Evolutionary conservation across 2,113 vertebrate genomes (phyloP), one percentile per base, ranked within the genome.

Genomic region (Peromyscus californicus): DNA sequence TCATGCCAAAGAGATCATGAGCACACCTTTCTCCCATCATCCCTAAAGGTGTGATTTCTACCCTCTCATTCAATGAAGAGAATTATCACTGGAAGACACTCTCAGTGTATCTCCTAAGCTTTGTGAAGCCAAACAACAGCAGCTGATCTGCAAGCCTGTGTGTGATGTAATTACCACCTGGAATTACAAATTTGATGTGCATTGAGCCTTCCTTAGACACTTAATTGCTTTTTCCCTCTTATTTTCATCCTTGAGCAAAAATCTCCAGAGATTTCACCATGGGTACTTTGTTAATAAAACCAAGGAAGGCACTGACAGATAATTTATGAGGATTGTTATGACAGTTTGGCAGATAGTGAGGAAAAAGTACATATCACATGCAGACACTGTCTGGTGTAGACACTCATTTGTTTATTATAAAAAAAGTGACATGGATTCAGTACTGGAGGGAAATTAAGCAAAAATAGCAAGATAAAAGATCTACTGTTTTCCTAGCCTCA

Each of bases 31-130:
- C 31, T 48, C 9, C 29, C 24, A 94, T 85, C 54, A 48, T 17
- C 92, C 42, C 24, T 72, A 72, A 79, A 72, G 15, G 26, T 96
- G 21, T 69, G 13, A 95, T 86, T 89, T 94, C 17, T 88, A 80
- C 26, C 5, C 42, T 90, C 8, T 82, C 39, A 3, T 45, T 59
- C 8, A 85, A 80, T 45, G 33, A 51, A 86, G 26, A 78, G 17
- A 91, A 82, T 16, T 4, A 72, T 70, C 54, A 42, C 61, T 75
- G 74, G 5, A 29, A 85, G 51, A 57, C 5, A 54, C 11, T 65
- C 5, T 67, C 57, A 51, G 1, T 33, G 22, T 72, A 6, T 13
- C 7, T 72, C 3, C 29, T 65, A 51, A 72, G 8, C 31, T 96
- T 65, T 78, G 45, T 59, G 16, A 96, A 93, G 89, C 91, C 36